Conservation (phyloP, 2,113 vertebrate species). For the Gallinago media region DNA sequence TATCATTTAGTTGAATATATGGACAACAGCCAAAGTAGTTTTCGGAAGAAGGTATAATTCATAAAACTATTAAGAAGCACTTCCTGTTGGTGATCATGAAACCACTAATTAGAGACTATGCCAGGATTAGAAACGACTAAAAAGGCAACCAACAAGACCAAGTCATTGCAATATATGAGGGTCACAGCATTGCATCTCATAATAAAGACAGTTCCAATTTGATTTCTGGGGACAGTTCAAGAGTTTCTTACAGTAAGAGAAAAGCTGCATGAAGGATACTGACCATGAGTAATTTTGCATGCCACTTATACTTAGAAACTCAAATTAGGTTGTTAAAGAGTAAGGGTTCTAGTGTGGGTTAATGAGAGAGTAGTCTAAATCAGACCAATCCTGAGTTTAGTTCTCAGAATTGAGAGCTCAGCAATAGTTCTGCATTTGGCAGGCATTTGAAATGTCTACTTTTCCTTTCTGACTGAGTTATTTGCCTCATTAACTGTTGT, state of each 20-base stretch:
- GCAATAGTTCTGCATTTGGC: neutral
- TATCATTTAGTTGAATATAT: neutral
- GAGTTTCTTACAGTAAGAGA: neutral
- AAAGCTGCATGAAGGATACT: neutral
- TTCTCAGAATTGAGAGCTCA: neutral
- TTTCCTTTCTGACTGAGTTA: neutral
- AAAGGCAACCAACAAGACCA: neutral
- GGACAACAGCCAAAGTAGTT: neutral
- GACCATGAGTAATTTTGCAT: neutral
- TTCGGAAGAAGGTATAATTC: neutral
- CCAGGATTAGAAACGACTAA: neutral
- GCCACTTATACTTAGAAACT: neutral
- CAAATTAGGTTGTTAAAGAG: neutral
- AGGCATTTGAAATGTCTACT: neutral
- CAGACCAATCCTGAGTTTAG: neutral
- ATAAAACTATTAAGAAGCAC: neutral
- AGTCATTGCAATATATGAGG: neutral
- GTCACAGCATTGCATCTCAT: neutral
- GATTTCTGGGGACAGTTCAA: neutral
- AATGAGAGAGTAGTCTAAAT: neutral
- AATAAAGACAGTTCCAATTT: neutral
- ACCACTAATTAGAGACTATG: neutral
- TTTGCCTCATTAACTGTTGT: neutral
- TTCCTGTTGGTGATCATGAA: neutral
- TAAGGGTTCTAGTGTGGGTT: neutral